Conservation (phyloP, 2,113 vertebrate species). For the Callipepla californica region DNA sequence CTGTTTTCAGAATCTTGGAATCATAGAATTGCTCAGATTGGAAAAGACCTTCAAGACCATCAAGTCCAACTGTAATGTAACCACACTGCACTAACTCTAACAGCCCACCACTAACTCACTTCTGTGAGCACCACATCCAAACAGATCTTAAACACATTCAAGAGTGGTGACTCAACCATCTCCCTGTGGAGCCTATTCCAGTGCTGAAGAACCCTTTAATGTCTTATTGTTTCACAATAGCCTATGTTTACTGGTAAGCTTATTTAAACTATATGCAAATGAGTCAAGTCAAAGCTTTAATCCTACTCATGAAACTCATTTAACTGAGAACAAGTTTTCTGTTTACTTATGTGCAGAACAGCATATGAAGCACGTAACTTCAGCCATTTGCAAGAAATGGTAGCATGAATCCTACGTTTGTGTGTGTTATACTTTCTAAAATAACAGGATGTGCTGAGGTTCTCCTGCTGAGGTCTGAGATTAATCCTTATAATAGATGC, state of each 20-base stretch:
- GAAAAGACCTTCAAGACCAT: too few species aligned
- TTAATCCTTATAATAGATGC: not conserved
- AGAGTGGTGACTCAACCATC: too few species aligned
- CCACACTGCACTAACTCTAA: too few species aligned
- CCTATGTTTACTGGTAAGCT: not conserved
- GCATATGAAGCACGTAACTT: not conserved
- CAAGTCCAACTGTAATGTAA: too few species aligned
- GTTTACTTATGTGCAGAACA: not conserved
- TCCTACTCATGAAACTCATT: not conserved
- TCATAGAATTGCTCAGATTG: too few species aligned
- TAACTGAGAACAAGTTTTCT: not conserved
- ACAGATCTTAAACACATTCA: too few species aligned
- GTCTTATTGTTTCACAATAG: not conserved
- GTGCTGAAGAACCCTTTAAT: not conserved
- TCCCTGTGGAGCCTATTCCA: too few species aligned
- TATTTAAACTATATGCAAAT: not conserved
- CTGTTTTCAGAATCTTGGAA: not conserved
- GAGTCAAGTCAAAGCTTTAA: not conserved
- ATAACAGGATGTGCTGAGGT: not conserved
- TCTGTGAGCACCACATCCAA: too few species aligned
- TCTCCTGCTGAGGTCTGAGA: not conserved
- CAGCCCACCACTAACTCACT: too few species aligned
- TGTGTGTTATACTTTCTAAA: not conserved
- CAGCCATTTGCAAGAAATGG: not conserved
- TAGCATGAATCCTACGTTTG: not conserved